phyloP scores from a whole-genome alignment of 2,888 invertebrate species.

The Exocentrus adspersus region DNA sequence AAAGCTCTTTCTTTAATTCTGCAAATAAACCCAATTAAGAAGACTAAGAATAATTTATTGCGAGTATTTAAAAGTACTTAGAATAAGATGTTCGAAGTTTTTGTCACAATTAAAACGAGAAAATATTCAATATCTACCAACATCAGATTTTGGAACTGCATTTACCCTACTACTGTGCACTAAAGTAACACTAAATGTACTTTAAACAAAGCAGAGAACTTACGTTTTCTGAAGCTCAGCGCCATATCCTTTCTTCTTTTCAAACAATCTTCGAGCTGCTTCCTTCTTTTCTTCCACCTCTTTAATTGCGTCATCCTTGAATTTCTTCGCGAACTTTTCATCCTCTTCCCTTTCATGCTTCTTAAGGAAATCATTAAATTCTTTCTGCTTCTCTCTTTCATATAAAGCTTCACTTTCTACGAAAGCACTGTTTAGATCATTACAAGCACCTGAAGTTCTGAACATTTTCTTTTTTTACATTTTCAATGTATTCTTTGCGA shows the following conservation, averaged over 20 bases:
- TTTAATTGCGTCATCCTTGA: constrained; percentile 49
- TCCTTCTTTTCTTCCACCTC: constrained; percentile 50
- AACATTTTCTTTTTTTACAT: constrained; percentile 52
- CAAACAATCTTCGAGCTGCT: constrained; percentile 41
- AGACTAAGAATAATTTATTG: no score
- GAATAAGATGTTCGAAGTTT: no score
- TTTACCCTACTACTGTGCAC: no score
- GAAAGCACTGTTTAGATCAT: constrained; percentile 55
- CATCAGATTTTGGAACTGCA: no score
- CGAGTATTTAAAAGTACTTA: no score
- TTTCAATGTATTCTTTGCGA: constrained; percentile 51
- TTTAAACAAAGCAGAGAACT: constrained; percentile 17
- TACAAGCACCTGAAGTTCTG: constrained; percentile 53
- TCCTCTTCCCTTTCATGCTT: constrained; percentile 53
- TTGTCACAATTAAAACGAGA: no score
- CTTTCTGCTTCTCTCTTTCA: constrained; percentile 57
- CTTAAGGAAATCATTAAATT: constrained; percentile 54
- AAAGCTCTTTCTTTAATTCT: constrained; percentile 36
- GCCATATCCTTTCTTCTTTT: constrained; percentile 46
- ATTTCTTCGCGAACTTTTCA: constrained; percentile 46
- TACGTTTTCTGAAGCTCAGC: constrained; percentile 47
- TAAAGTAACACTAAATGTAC: neutral
- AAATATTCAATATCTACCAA: no score
- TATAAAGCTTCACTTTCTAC: constrained; percentile 54
- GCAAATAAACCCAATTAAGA: no score